Evolutionary conservation across 2,113 vertebrate species (phyloP).

Genomic region (human (Homo sapiens)): GRCh38 chr2:6088001-6088500

Average conservation of each 20-base stretch:
- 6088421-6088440: not conserved
- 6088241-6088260: not conserved
- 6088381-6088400: not conserved
- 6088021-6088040: fast-evolving
- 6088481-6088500: fast-evolving
- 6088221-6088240: not conserved
- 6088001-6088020: fast-evolving
- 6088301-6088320: not conserved
- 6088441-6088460: fast-evolving
- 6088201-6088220: not conserved
- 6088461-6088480: not conserved
- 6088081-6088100: not conserved
- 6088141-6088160: not conserved
- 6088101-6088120: not conserved
- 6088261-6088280: not conserved
- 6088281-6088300: not conserved
- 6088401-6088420: fast-evolving
- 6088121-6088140: too few relatives aligned
- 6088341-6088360: not conserved
- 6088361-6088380: not conserved
- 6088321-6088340: not conserved
- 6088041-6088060: fast-evolving
- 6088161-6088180: not conserved
- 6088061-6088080: fast-evolving
- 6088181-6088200: not conserved